Evolutionary conservation across 1,140 invertebrate species (phyloP), one percentile per base, ranked within the genome.

Genomic region (Saccostrea cuccullata): DNA sequence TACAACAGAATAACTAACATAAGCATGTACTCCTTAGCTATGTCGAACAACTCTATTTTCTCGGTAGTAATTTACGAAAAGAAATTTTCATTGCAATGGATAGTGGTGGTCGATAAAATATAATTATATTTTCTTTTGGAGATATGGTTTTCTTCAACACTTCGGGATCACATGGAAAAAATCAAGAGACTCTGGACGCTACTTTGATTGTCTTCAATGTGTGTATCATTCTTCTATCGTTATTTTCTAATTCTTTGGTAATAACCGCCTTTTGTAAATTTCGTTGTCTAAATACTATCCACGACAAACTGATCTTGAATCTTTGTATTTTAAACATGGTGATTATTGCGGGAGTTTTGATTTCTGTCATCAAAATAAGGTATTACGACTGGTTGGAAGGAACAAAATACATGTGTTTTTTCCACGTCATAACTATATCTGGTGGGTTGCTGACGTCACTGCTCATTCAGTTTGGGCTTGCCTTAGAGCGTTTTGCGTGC

Each of bases 321-420:
- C 60, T 67, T 20, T 67, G 60, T 67, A 67, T 67, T 20, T 23
- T 67, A 23, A 67, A 67, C 60, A 67, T 17, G 5, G 60, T 67
- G 20, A 67, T 67, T 67, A 4, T 67, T 20, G 20, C 60, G 23
- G 60, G 60, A 9, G 60, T 67, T 23, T 17, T 23, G 20, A 67
- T 67, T 20, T 23, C 20, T 67, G 17, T 67, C 17, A 23, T 67
- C 60, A 67, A 67, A 67, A 9, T 67, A 8, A 20, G 60, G 60
- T n/a, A n/a, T 67, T 67, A 67, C 60, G 60, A 67, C 60, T 67
- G 60, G 15, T 67, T 67, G 60, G 60, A 67, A 67, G 60, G 15
- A 20, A 67, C 60, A 67, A 67, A 67, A 23, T 67, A n/a, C 60
- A 67, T 67, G 60, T 67, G 60, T 20, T 67, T 67, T 67, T 67